Conservation (phyloP, 1,140 invertebrate species). For the Sinella curviseta region DNA sequence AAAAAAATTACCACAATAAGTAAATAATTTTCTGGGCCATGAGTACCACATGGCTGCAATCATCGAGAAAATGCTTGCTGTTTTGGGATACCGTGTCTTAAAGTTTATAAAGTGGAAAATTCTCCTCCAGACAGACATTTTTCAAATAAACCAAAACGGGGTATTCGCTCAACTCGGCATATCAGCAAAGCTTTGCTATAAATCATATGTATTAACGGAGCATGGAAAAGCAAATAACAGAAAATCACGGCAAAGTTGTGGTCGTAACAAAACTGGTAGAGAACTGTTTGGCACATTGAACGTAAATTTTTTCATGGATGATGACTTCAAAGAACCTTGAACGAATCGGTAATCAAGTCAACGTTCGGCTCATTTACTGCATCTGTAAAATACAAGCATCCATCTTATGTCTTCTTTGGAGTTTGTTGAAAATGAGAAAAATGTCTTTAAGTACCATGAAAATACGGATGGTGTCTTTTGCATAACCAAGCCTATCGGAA, state of each 20-base stretch:
- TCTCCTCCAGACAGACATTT: too few relatives aligned
- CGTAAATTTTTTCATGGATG: neutral
- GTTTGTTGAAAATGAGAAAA: neutral
- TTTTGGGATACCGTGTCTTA: too few relatives aligned
- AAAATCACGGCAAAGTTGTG: neutral
- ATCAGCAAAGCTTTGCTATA: neutral
- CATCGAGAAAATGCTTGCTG: neutral
- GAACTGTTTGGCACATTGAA: neutral
- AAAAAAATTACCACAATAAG: conserved; percentile 9
- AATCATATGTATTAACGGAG: neutral
- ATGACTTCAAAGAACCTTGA: neutral
- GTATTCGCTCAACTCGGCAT: too few relatives aligned
- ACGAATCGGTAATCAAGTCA: conserved; percentile 16
- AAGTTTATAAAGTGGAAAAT: too few relatives aligned
- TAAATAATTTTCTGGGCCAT: conserved; percentile 1
- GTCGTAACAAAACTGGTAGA: neutral
- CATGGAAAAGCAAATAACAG: conserved; percentile 6
- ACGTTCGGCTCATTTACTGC: neutral
- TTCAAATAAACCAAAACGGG: too few relatives aligned
- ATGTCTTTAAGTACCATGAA: too few relatives aligned
- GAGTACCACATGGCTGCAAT: neutral
- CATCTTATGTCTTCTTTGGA: too few relatives aligned
- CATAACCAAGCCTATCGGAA: too few relatives aligned
- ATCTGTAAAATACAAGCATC: too few relatives aligned
- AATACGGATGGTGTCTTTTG: too few relatives aligned